Evolutionary conservation across 1,140 invertebrate genomes (phyloP), one percentile per base, ranked within the genome.

Genomic region (Polypedilum vanderplanki): DNA sequence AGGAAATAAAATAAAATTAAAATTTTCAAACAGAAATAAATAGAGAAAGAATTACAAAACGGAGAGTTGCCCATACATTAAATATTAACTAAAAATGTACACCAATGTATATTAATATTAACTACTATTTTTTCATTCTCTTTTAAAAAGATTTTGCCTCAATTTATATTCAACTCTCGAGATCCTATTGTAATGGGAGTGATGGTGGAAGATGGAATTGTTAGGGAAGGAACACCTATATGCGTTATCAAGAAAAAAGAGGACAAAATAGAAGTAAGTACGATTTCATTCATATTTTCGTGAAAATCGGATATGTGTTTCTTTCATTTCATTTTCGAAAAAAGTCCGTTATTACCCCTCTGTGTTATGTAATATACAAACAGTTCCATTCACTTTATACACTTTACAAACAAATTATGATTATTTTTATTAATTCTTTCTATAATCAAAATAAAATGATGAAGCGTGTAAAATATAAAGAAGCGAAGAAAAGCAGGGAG

Each of bases 101-200:
- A 33, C 24, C 24, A 33, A 33, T 33, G 5, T 33, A 33, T 33
- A 33, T n/a, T 20, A 73, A 33, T 18, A 10, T 73, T n/a, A 73
- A 7, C 7, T 12, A 22, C 20, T 22, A 22, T 20, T 70, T 70
- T 18, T 20, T 73, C 8, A n/a, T 57, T 77, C 74, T 75, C 17
- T 76, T 73, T 33, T n/a, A 76, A 77, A 75, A 82, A 87, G 84
- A 84, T 90, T 76, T 80, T 90, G 79, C 89, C 89, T 57, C 91
- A 99, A 84, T 97, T 90, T 83, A 90, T 99, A 77, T 99, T 99
- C 88, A 99, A 99, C 84, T 94, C 95, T 3, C 87, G 98, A 75
- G 97, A 99, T 86, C 98, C 98, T 0, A 99, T 99, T 80, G 93
- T 99, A 8, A 88, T 94, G 78, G 98, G 98, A 46, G 96, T 99